Conservation (phyloP, 2,888 invertebrate species). For the Parascotia fuliginaria region DNA sequence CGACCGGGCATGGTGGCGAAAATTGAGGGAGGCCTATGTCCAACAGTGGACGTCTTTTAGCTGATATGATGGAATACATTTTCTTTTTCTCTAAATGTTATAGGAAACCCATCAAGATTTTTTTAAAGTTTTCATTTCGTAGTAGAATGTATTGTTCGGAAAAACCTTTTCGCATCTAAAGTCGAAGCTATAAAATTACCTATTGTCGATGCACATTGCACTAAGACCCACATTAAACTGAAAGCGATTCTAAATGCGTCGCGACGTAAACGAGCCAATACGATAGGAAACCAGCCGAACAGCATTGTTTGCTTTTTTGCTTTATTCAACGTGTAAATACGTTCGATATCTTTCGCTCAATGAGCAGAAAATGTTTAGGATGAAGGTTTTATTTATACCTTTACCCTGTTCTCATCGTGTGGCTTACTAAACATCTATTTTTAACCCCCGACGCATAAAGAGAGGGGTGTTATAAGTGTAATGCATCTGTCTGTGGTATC, state of each 20-base stretch:
- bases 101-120: constrained; percentile 24
- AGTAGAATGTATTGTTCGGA: constrained; percentile 48
- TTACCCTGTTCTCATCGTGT: neutral
- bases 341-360: constrained; percentile 44
- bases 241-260: constrained; percentile 74
- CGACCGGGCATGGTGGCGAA: too few relatives aligned
- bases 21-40: too few relatives aligned
- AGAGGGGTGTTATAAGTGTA: constrained; percentile 6
- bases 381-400: constrained; percentile 4
- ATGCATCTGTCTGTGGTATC: too few relatives aligned
- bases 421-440: constrained; percentile 10
- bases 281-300: constrained; percentile 35
- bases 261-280: constrained; percentile 59
- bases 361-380: constrained; percentile 32
- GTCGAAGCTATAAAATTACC: constrained; percentile 68
- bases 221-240: constrained; percentile 72
- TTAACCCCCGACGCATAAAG: constrained; percentile 4
- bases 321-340: constrained; percentile 51
- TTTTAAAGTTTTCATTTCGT: constrained; percentile 22
- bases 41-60: too few relatives aligned
- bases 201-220: constrained; percentile 71
- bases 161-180: constrained; percentile 51
- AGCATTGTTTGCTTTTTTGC: constrained; percentile 41
- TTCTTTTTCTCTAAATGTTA: too few relatives aligned
- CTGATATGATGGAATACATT: too few relatives aligned